Evolutionary conservation across 2,113 vertebrate genomes (phyloP), one percentile per base, ranked within the genome.

Genomic region (Saccopteryx bilineata): DNA sequence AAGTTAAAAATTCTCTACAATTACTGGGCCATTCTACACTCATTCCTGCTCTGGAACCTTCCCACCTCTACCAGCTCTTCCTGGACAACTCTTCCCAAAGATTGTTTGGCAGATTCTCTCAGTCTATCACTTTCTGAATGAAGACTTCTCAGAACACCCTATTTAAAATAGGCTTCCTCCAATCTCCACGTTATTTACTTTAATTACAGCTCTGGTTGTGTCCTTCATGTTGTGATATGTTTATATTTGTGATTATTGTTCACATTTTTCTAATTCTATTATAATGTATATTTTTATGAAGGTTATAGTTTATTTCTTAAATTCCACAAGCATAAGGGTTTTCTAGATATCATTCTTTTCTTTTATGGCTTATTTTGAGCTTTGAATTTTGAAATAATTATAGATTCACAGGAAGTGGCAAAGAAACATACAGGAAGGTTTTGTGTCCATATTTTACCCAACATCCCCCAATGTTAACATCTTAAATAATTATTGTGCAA

Each of bases 1-100:
- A 26, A 93, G 82, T 87, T 79, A 87, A 52, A 81, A 56, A 58
- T 75, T 94, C 68, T 50, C 84, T 81, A n/a, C 31, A 72, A 58
- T 72, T 31, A 12, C 1, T 80, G 50, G 13, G 28, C 31, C n/a
- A 84, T 63, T 94, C 5, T 90, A 18, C 74, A 18, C 31, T 87
- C 9, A 50, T 63, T 86, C 24, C 63, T 87, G n/a, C 69, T 74
- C 21, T 79, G 50, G 58, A 14, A 68, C n/a, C 13, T 83, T 56
- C 46, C 24, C 14, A 13, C n/a, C 21, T 65, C 19, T 82, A 3
- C 95, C 33, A 79, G 39, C 48, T 68, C 4, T 46, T 23, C 56
- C 48, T 75, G 28, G 12, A 33, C 76, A 85, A 61, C 5, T 50
- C 21, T 80, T 56, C 9, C 9, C 23, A 68, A n/a, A n/a, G 31